Evolutionary conservation across 1,140 invertebrate species (phyloP), one percentile per base, ranked within the genome.

Genomic region (Amyelois transitella): DNA sequence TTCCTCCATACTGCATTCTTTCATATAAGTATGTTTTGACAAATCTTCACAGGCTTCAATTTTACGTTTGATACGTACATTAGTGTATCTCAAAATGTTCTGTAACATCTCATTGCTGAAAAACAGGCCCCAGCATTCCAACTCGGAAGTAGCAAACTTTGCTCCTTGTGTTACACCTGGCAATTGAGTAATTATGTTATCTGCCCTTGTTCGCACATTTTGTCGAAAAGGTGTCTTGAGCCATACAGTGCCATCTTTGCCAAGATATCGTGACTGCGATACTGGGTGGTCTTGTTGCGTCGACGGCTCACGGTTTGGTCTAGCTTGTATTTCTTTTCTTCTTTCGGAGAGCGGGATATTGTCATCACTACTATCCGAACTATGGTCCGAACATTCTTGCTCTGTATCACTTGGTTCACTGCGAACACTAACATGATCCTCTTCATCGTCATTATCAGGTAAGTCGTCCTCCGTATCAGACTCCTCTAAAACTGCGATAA

Each of bases 131-230:
- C 58, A 55, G 19, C 52, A 60, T 51, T 60, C 53, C 14, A 45
- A 12, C 44, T 49, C 51, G 6, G 51, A 19, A 5, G 18, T 50
- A 44, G 28, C 51, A 10, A 1, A 25, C 12, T 50, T 49, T 49
- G 53, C 58, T 52, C n/a, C 53, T 52, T 3, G 24, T 43, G 10
- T 6, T 44, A 58, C 51, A 45, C 53, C 60, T 54, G 60, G 55
- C 49, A 47, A 6, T 22, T 55, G 43, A 47, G 14, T 38, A 44
- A 63, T 58, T 28, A 63, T 58, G 43, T 63, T 63, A 49, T 58
- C 56, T 1, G 44, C 21, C 20, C 56, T 51, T 8, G 25, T 58
- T 18, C 61, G 52, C 14, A 58, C n/a, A 53, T 53, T 52, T 44
- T 20, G 22, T 7, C 61, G 48, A n/a, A 45, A 49, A 52, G 55